Evolutionary conservation across 2,888 invertebrate genomes (phyloP).

Genomic region (Dynastes hyllus): DNA sequence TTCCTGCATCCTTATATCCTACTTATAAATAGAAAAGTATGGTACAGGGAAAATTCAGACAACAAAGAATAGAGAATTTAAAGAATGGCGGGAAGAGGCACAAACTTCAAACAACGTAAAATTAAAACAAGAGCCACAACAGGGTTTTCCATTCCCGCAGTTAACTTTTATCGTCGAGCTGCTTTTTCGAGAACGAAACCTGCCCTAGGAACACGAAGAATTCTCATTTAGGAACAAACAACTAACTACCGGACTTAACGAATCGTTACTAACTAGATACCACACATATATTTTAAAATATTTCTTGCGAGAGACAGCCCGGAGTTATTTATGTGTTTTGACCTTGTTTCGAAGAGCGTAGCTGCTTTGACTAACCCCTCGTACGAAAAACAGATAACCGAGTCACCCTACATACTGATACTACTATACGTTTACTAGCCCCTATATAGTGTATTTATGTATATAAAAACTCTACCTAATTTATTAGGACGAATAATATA

Average conservation of each 20-base stretch:
- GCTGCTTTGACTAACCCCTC: neutral
- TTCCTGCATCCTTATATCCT: too few species aligned
- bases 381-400: constrained; percentile 24
- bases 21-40: too few species aligned
- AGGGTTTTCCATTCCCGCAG: too few species aligned
- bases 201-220: too few species aligned
- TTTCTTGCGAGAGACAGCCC: constrained; percentile 26
- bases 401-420: neutral
- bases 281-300: constrained; percentile 34
- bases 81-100: too few species aligned
- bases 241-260: constrained; percentile 15
- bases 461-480: constrained; percentile 23
- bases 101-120: too few species aligned
- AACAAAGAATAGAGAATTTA: too few species aligned
- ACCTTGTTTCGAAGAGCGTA: constrained; percentile 18
- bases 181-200: too few species aligned
- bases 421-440: neutral
- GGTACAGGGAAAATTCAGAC: too few species aligned
- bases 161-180: too few species aligned
- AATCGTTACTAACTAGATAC: constrained; percentile 36
- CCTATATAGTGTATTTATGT: neutral
- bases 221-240: neutral
- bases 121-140: too few species aligned
- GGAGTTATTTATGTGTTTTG: constrained; percentile 40
- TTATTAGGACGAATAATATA: constrained; percentile 32